Evolutionary conservation across 2,113 vertebrate genomes (phyloP), one percentile per base, ranked within the genome.

Genomic region (Ochotona curzoniae): DNA sequence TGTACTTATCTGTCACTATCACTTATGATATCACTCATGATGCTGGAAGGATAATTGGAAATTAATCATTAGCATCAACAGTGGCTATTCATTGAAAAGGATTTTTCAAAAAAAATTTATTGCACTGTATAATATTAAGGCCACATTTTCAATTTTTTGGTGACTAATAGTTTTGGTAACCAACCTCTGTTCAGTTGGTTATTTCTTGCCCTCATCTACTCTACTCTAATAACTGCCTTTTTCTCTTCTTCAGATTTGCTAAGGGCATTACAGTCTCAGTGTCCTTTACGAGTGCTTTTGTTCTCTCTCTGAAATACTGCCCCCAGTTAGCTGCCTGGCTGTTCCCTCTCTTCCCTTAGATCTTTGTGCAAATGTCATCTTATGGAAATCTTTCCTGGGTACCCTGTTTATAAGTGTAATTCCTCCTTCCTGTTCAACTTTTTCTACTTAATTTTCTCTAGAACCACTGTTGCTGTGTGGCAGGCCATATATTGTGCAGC

Each of bases 361-460:
- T 94, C 71, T 93, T 76, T 87, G 30, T 30, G 21, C 30, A 93
- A 12, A 78, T 93, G 12, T 86, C 85, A 30, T 89, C 69, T 94
- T 54, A 60, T 30, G 61, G 30, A 54, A 87, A 15, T 89, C 78
- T 94, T 94, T 91, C 74, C 73, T 95, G 15, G 70, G 87, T 30
- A 73, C 15, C 18, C 38, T 87, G 9, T 78, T 69, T 85, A 30
- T n/a, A 92, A 64, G 17, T 78, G 35, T 54, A 93, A 20, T 2
- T 87, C 20, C 67, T 54, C 26, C 23, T 82, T 92, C 49, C n/a
- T 74, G 12, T 63, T 23, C 15, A 38, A 57, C 63, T 7, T 92
- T 87, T 93, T 47, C 89, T 83, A 28, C 66, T 91, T 93, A 66
- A 44, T 90, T 94, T 93, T 86, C 61, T 96, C 28, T 25, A 61